Base-by-base conservation (phyloP, 2,797 vertebrate species). In the Chrysocyon brachyurus region DNA sequence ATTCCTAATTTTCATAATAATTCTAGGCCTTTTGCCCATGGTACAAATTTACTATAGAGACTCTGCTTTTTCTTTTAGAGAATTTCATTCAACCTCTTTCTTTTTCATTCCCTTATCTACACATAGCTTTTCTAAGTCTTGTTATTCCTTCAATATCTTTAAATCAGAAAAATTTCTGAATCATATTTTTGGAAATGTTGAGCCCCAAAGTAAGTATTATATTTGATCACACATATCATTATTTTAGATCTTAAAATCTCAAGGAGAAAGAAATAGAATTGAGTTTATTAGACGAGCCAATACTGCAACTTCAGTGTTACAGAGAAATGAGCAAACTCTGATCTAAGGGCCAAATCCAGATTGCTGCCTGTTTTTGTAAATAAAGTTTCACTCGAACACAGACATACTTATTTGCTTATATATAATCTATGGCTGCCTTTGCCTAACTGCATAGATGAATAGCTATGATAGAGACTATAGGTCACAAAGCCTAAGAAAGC, bases 161-260 rank as follows among this genome's bases (percentile, higher is more conserved):
- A 52, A 90, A 94, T 22, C 46, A 87, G 59, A 87, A 85, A 87
- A 54, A 64, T 84, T 83, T 79, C 21, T 68, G 59, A 90, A 90
- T 87, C 63, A 19, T 70, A 78, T 46, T 94, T 93, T 93, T 75
- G 36, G 56, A 93, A 96, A 96, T 36, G 52, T 21, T 92, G 56
- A 83, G 15, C 14, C 54, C 63, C 49, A 66, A 94, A 94, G n/a
- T 88, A 96, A 85, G 26, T 73, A 72, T 89, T 88, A 59, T 31
- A 84, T 88, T 87, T 87, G 61, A 82, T 56, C 15, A 91, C 33
- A n/a, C 6, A 72, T 72, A 78, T 64, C 88, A 78, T 72, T 77
- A 75, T 85, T 95, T 96, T 94, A 89, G 21, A 81, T 63, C 33
- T 96, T 56, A 93, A 95, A 95, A 87, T 52, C n/a, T 33, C 11